Evolutionary conservation across 2,113 vertebrate genomes (phyloP).

Genomic region (Hippocampus barbouri): DNA sequence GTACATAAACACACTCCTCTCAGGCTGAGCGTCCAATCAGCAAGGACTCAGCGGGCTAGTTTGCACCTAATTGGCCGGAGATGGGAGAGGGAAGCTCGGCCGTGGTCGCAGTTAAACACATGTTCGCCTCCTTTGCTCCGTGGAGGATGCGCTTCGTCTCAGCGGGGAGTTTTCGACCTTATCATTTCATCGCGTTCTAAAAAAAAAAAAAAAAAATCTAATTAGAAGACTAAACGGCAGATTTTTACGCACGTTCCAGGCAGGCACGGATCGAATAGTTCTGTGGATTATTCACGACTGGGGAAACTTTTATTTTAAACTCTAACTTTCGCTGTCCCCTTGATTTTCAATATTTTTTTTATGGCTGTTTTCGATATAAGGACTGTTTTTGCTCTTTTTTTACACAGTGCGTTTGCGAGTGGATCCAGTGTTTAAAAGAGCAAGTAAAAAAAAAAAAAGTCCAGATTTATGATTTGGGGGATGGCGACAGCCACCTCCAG

Average conservation of each 20-base stretch:
- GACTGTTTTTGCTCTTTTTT: not conserved
- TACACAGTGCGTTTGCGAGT: slow-evolving; percentile 51
- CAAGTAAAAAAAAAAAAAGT: slow-evolving; percentile 37
- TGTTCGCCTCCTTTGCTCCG: slow-evolving; percentile 74
- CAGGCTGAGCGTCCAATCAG: slow-evolving; percentile 81
- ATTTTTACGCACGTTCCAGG: not conserved
- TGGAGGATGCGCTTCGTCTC: slow-evolving; percentile 70
- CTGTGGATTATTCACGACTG: slow-evolving; percentile 54
- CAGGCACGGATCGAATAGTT: slow-evolving; percentile 18
- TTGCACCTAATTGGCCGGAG: slow-evolving; percentile 79
- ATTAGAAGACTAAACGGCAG: not conserved
- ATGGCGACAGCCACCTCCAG: slow-evolving; percentile 91
- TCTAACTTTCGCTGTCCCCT: not conserved
- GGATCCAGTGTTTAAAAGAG: slow-evolving; percentile 53
- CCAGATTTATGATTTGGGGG: slow-evolving; percentile 68
- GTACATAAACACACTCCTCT: slow-evolving; percentile 53
- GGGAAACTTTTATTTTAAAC: slow-evolving; percentile 41
- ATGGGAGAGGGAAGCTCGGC: slow-evolving; percentile 78
- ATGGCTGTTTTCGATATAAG: not conserved
- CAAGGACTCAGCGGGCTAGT: slow-evolving; percentile 71
- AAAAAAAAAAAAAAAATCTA: not conserved
- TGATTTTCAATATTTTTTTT: not conserved
- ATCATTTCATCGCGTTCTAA: not conserved
- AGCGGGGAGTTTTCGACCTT: not conserved
- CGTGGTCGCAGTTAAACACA: slow-evolving; percentile 83